These are phyloP conservation scores for Drosophila erecta DNA, from an alignment of 1,140 invertebrate genomes.

Conservation along the genomic window DNA sequence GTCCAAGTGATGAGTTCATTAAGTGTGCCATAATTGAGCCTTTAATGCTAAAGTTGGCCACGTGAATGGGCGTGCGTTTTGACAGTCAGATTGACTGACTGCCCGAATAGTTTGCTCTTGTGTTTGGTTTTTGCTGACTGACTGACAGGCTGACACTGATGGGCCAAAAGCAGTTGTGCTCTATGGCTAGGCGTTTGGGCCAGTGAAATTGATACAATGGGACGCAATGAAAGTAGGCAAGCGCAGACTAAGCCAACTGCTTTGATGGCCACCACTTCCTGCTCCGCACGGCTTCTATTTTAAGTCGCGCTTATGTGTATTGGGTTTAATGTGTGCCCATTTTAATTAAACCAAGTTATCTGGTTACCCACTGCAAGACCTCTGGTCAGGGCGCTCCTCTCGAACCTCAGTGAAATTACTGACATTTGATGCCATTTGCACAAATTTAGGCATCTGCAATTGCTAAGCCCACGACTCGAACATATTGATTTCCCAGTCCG, in stretches of 20 bases:
- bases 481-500: conserved; percentile 63
- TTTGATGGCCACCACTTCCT: conserved; percentile 60
- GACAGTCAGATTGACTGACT: conserved; percentile 61
- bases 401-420: conserved; percentile 72
- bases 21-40: conserved; percentile 79
- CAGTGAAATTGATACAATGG: conserved; percentile 73
- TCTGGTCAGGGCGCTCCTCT: conserved; percentile 53
- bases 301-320: conserved; percentile 60
- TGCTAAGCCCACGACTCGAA: conserved; percentile 44
- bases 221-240: conserved; percentile 63
- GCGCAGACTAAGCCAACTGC: conserved; percentile 33
- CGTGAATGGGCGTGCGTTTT: conserved; percentile 77
- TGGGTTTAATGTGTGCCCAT: conserved; percentile 70
- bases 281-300: conserved; percentile 46
- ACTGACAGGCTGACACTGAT: conserved; percentile 67
- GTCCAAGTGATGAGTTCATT: conserved; percentile 82
- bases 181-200: conserved; percentile 32
- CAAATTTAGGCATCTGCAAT: conserved; percentile 62
- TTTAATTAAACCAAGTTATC: conserved; percentile 68
- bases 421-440: conserved; percentile 83
- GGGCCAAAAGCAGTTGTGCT: conserved; percentile 17
- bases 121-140: conserved; percentile 13
- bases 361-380: conserved; percentile 26
- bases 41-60: conserved; percentile 63
- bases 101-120: conserved; percentile 12